Base-by-base conservation (phyloP, 2,113 vertebrate genomes). In the Rutilus rutilus region DNA sequence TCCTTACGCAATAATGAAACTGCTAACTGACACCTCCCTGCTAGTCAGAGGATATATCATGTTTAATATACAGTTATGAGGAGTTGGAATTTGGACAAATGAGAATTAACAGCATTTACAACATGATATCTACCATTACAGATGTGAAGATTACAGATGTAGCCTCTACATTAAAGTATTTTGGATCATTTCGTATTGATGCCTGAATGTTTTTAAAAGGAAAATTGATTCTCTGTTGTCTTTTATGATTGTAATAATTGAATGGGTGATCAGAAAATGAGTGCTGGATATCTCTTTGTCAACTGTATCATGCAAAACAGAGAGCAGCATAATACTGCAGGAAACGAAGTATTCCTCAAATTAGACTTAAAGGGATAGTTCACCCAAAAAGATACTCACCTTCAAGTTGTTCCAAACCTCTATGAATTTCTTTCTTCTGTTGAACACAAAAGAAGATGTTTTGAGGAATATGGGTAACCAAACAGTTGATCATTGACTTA, bases 221-320 rank as follows among this genome's bases (percentile, higher is more conserved):
- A 39, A 78, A 87, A 88, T 86, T 36, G 30, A 84, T 89, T 84
- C 86, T 85, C 57, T 76, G 82, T 60, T 65, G 73, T 84, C 78
- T 75, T 85, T 77, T 57, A 88, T 87, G 78, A 92, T 90, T 89
- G 85, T 92, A 88, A 91, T 89, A 50, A 78, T 90, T 90, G 89
- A 91, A 91, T 78, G 85, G 89, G 89, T 86, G 90, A 91, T 92
- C 87, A 76, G 89, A 92, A 89, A 91, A 76, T 78, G 87, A 88
- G 74, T 75, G 76, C 78, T 36, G 15, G 6, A 69, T 36, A 21
- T 69, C 1, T 17, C 15, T 19, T 36, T 69, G 65, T 36, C 65
- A 69, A 10, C 30, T 67, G 30, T 67, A 67, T 36, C 65, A 36
- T 8, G 5, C 65, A 33, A 64, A 27, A 64, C 1, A 64, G n/a